Base-by-base conservation (phyloP, 2,888 invertebrate species). In the Pedicia rivosa region DNA sequence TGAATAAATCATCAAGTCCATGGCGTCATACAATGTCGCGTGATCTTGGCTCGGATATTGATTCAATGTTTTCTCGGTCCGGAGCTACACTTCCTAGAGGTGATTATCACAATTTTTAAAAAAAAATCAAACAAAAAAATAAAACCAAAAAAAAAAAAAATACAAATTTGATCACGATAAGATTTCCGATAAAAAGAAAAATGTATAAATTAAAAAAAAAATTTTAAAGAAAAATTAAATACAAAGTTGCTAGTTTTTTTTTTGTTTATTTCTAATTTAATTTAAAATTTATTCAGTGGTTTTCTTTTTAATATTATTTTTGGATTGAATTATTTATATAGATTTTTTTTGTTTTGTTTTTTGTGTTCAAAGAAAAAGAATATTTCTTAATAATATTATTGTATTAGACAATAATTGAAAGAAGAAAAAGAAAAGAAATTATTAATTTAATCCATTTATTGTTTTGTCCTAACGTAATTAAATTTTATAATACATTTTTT, bases 31-130 rank as follows among this genome's bases (percentile, higher is more conserved):
- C 70, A 51, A 64, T 70, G 46, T 69, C 69, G 44, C 71, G 79
- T 48, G 79, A 80, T 54, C 57, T 78, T 54, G 72, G 74, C 51
- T 69, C 73, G 34, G 78, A 80, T 53, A 74, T 78, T 62, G 78
- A 79, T 52, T 74, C 74, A 40, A 75, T 77, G 63, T 78, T 78
- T 66, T 72, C 66, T 54, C 68, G 62, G 44, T 56, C 61, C 19
- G 58, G 60, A 47, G 60, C 68, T 52, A 66, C 70, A 48, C 63
- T 73, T 63, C 78, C 79, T 46, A 66, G 78, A 71, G 79, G 80
- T 79, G 70, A 73, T 59, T 62, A 61, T 61, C 56, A 42, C 27
- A 33, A 33, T 33, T 22, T 16, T 10, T 22, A 36, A 25, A 20
- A 29, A 27, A n/a, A 37, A 30, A 24, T 12, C 13, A 22, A 24